phyloP scores from a whole-genome alignment of 2,888 invertebrate species.

The Leptogaster cylindrica region DNA sequence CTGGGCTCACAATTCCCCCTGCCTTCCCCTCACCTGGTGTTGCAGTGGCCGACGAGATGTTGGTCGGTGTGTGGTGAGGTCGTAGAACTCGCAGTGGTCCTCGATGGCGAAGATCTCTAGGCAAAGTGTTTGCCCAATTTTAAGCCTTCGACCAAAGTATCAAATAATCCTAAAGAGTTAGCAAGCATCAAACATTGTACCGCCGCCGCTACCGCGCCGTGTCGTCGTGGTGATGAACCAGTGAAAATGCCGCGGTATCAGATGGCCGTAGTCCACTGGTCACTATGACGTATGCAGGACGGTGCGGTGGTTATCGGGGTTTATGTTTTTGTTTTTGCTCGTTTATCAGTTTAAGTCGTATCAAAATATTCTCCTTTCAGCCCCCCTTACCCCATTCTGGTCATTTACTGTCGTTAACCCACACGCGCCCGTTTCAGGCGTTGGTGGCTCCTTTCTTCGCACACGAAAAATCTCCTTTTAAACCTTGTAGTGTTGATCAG shows the following conservation, averaged over 20 bases:
- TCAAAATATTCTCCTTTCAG: neutral
- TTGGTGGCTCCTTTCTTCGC: neutral
- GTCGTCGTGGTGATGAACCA: neutral
- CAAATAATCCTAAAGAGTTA: conserved; percentile 13
- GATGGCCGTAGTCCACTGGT: neutral
- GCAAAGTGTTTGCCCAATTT: conserved; percentile 1
- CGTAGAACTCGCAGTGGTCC: conserved; percentile 29
- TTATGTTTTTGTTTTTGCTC: neutral
- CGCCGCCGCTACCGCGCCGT: neutral
- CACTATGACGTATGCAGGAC: conserved; percentile 3
- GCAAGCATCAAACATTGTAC: neutral
- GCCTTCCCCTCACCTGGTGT: neutral
- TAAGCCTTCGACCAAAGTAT: neutral
- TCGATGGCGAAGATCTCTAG: neutral
- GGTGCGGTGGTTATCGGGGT: neutral
- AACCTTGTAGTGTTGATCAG: neutral
- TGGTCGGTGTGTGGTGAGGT: conserved; percentile 6
- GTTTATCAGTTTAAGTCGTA: neutral
- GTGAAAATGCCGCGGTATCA: neutral
- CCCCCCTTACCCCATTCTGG: neutral
- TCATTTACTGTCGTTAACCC: neutral
- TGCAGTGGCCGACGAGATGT: neutral
- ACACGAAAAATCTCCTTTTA: neutral
- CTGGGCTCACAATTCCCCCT: neutral
- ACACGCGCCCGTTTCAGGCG: no score